A percentile compares a stretch with the other conserved stretches of the same genome.
Conservation (phyloP, 2,113 vertebrate species). For the Prochilodus magdalenae region DNA sequence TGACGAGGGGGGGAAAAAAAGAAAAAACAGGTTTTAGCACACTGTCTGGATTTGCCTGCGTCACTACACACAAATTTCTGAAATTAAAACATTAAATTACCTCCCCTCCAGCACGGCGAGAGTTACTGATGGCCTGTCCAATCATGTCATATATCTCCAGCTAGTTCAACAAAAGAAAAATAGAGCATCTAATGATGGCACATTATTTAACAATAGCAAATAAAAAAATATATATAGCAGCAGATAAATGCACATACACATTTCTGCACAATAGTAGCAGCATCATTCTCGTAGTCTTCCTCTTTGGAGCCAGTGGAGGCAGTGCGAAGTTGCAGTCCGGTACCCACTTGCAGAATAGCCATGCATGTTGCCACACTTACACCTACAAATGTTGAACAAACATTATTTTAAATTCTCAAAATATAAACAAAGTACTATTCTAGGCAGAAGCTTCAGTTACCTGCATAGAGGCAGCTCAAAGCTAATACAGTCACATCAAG, state of each 20-base stretch:
- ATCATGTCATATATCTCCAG: slow-evolving; percentile 99
- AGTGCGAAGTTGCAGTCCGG: slow-evolving; percentile 90
- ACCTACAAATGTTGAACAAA: slow-evolving; percentile 72
- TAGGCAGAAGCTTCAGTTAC: slow-evolving; percentile 64
- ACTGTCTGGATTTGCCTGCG: too few relatives aligned
- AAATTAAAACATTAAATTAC: slow-evolving; percentile 65
- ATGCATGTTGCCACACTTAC: slow-evolving; percentile 98
- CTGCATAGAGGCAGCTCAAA: slow-evolving; percentile 97
- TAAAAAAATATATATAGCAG: not conserved
- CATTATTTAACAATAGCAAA: not conserved
- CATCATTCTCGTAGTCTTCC: slow-evolving; percentile 97
- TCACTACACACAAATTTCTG: too few relatives aligned
- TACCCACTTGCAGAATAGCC: slow-evolving; percentile 97
- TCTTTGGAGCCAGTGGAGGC: slow-evolving; percentile 94
- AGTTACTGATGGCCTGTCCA: slow-evolving; percentile 94
- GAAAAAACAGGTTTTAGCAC: too few relatives aligned
- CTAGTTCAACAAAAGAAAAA: slow-evolving; percentile 72
- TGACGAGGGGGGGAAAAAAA: not conserved
- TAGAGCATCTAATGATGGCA: not conserved
- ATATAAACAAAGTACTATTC: not conserved
- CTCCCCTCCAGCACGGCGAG: slow-evolving; percentile 95
- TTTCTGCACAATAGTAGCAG: slow-evolving; percentile 98
- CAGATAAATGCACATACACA: slow-evolving; percentile 82
- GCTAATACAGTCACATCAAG: slow-evolving; percentile 96
- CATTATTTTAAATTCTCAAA: not conserved